Conservation (phyloP, 2,797 vertebrate species). For the Sorex maritimensis region DNA sequence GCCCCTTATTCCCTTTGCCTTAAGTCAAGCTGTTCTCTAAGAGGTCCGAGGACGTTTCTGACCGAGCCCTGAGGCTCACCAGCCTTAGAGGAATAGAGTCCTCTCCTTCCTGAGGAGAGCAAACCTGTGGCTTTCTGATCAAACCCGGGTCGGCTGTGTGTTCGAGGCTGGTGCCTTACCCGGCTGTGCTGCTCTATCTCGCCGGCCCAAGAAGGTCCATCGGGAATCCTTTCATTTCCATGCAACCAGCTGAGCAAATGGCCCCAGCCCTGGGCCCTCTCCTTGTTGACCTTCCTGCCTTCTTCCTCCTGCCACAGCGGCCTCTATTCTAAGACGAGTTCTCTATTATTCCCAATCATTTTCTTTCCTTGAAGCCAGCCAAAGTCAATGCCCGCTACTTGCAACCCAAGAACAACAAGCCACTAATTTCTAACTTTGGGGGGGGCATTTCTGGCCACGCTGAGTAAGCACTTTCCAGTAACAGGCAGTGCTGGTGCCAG, state of each 20-base stretch:
- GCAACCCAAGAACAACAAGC: not conserved
- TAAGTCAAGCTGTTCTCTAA: conserved; percentile 3
- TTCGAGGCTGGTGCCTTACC: no score
- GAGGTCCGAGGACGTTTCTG: not conserved
- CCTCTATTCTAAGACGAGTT: not conserved
- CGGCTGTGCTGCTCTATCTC: no score
- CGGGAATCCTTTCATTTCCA: not conserved
- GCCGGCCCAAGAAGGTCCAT: not conserved
- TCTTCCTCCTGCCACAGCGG: not conserved
- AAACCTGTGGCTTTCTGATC: no score
- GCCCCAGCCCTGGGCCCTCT: not conserved
- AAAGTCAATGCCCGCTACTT: not conserved
- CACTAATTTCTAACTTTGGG: conserved; percentile 4
- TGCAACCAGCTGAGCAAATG: no score
- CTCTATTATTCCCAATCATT: not conserved
- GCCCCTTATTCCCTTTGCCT: conserved; percentile 4
- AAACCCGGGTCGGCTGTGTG: no score
- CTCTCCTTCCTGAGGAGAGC: not conserved
- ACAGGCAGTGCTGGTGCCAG: not conserved
- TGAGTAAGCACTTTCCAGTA: not conserved
- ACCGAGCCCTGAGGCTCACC: not conserved
- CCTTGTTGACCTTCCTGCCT: not conserved
- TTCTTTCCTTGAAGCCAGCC: not conserved
- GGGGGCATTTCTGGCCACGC: not conserved
- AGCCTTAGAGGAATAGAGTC: not conserved